Percentiles rank a stretch among this genome's conserved stretches.
phyloP scores from a whole-genome alignment of 1,140 invertebrate genomes.

The Trachelipus rathkii region DNA sequence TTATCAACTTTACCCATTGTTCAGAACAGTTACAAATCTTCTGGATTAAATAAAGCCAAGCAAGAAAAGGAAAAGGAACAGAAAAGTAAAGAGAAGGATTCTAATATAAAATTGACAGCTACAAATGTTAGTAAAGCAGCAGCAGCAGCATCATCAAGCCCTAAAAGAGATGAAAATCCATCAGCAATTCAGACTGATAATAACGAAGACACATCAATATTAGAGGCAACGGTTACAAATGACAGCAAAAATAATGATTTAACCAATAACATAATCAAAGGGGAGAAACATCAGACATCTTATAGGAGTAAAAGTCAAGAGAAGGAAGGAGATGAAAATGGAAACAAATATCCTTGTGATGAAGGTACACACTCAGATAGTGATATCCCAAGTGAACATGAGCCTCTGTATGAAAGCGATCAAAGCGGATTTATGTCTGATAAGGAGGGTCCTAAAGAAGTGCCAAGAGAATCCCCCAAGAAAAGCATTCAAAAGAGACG shows the following conservation, averaged over 20 bases:
- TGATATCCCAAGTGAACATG: constrained; percentile 44
- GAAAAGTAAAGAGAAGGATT: not conserved
- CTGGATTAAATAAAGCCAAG: not conserved
- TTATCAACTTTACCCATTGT: not conserved
- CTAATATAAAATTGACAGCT: not conserved
- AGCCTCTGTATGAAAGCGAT: constrained; percentile 42
- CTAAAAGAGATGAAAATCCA: not conserved
- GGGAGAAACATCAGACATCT: not conserved
- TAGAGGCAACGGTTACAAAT: too few species aligned
- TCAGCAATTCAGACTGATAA: not conserved
- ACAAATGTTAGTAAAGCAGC: not conserved
- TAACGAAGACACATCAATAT: not conserved
- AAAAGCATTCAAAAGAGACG: constrained; percentile 51
- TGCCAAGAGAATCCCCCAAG: constrained; percentile 28
- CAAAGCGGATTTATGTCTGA: constrained; percentile 46
- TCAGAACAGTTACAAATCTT: not conserved
- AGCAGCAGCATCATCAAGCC: not conserved
- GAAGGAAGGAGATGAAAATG: not conserved
- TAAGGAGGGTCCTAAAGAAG: constrained; percentile 44
- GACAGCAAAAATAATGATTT: too few species aligned
- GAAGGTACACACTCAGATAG: constrained; percentile 43
- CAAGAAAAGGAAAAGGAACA: not conserved
- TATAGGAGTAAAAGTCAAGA: not conserved
- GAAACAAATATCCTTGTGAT: not conserved
- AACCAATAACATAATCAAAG: not conserved